phyloP scores from a whole-genome alignment of 2,888 invertebrate genomes.

The Cerastoderma edule region DNA sequence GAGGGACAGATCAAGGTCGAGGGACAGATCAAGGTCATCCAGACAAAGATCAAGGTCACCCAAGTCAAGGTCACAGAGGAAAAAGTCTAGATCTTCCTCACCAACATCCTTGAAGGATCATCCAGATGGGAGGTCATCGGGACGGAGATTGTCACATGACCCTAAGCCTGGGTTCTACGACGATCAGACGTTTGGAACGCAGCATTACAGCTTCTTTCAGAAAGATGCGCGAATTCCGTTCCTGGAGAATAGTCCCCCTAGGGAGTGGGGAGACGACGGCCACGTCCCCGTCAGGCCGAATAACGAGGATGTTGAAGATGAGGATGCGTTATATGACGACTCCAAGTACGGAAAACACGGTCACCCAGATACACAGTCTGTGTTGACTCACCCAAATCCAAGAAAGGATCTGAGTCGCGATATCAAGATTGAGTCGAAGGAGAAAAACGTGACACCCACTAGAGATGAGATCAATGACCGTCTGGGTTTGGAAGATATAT shows the following conservation, averaged over 20 bases:
- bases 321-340: slow-evolving; percentile 12
- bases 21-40: slow-evolving; percentile 15
- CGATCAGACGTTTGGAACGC: no score
- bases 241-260: slow-evolving; percentile 40
- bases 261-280: no score
- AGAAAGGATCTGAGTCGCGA: no score
- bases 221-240: slow-evolving; percentile 41
- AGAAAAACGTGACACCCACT: slow-evolving; percentile 45
- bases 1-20: slow-evolving; percentile 21
- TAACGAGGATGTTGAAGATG: slow-evolving; percentile 17
- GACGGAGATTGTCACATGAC: no score
- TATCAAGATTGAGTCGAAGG: neutral
- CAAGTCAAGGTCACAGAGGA: neutral
- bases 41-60: slow-evolving; percentile 36
- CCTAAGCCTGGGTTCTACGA: no score
- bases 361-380: no score
- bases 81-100: slow-evolving; percentile 20
- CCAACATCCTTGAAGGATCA: no score
- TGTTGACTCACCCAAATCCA: no score
- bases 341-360: slow-evolving; percentile 14
- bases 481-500: slow-evolving; percentile 52
- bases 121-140: no score
- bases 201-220: slow-evolving; percentile 14
- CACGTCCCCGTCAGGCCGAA: no score
- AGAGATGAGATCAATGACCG: slow-evolving; percentile 52